phyloP scores from a whole-genome alignment of 1,140 invertebrate species.

The Drosophila nebulosa region DNA sequence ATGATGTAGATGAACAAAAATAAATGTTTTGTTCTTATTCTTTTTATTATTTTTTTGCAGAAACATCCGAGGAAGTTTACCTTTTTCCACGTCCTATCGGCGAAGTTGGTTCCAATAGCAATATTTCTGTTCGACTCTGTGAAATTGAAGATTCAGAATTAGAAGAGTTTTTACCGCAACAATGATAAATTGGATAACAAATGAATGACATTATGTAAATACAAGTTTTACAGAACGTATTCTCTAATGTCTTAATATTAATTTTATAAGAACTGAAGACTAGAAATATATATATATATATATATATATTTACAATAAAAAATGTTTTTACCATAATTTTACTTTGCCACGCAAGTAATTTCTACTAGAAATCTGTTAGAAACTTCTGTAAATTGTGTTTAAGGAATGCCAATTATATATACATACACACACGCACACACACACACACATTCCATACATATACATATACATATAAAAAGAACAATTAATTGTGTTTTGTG shows the following conservation, averaged over 20 bases:
- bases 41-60: conserved; percentile 21
- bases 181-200: conserved; percentile 64
- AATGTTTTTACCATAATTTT: conserved; percentile 16
- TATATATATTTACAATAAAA: conserved; percentile 58
- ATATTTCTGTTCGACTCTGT: conserved; percentile 92
- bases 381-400: no score
- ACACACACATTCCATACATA: neutral
- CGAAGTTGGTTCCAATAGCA: conserved; percentile 86
- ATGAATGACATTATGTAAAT: conserved; percentile 64
- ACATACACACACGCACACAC: neutral
- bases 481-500: neutral
- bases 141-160: conserved; percentile 96
- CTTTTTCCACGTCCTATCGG: conserved; percentile 84
- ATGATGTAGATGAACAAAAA: neutral
- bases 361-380: no score
- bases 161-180: conserved; percentile 81
- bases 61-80: conserved; percentile 86
- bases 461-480: no score
- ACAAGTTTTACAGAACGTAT: conserved; percentile 59
- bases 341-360: no score
- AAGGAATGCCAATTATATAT: neutral
- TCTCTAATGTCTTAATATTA: conserved; percentile 67
- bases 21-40: neutral
- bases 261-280: conserved; percentile 68
- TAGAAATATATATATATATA: conserved; percentile 45